These are phyloP conservation scores for Hydra vulgaris DNA, from an alignment of 30 jellyfish, hydroid and myxozoan genomes.

Conservation along the genomic window DNA sequence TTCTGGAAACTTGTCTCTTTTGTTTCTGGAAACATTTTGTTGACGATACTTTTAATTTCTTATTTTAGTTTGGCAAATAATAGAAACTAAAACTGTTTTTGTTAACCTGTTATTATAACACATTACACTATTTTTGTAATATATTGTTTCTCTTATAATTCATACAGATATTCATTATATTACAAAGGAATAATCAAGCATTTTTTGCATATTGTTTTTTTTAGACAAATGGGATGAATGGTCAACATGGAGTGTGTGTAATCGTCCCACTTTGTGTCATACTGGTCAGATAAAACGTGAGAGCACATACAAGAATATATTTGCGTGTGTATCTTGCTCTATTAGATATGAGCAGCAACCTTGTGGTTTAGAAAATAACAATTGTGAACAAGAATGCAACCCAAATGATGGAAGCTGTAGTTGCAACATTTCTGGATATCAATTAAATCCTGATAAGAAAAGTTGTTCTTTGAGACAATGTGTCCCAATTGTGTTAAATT, in stretches of 20 bases:
- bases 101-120: no score
- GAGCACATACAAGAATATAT: neutral
- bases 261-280: neutral
- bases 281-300: neutral
- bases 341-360: neutral
- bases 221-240: neutral
- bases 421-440: neutral
- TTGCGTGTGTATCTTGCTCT: neutral
- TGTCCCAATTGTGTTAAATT: neutral
- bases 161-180: no score
- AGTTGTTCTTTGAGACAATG: constrained; percentile 5
- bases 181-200: no score
- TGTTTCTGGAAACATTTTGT: no score
- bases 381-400: constrained; percentile 11
- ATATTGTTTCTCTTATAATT: no score
- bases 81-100: no score
- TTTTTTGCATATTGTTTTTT: no score
- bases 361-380: constrained; percentile 11
- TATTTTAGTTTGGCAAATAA: no score
- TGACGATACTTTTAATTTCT: no score
- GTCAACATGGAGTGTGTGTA: neutral
- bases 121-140: no score
- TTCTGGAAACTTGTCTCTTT: no score
- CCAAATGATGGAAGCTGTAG: neutral
- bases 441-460: neutral